Percentiles rank a stretch among this genome's conserved stretches.
Evolutionary conservation across 2,113 vertebrate genomes (phyloP).

Genomic region (Narcine bancroftii): DNA sequence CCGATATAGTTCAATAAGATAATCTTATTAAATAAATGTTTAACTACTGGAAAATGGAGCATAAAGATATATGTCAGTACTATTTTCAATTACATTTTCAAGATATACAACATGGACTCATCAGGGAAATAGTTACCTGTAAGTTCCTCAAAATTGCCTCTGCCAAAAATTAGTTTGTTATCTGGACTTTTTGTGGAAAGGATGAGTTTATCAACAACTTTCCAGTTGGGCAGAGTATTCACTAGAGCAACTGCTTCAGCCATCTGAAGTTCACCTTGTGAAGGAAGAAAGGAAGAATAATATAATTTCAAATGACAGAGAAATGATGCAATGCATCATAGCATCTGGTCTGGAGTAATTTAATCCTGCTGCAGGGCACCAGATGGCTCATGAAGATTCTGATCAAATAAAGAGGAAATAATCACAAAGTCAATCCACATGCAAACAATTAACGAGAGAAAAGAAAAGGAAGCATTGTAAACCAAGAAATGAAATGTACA

Average conservation of each 20-base stretch:
- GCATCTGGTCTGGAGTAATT: neutral
- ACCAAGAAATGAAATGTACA: neutral
- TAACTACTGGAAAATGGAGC: neutral
- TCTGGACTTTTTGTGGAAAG: constrained; percentile 72
- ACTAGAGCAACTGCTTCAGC: constrained; percentile 75
- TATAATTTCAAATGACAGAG: neutral
- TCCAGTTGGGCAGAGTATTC: constrained; percentile 75
- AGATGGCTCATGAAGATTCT: neutral
- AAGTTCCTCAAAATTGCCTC: constrained; percentile 71
- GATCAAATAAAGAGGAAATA: neutral
- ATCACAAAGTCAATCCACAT: neutral
- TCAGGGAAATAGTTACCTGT: constrained; percentile 62
- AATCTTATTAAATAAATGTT: neutral
- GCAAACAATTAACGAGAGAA: neutral
- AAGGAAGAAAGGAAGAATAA: neutral
- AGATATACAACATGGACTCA: neutral
- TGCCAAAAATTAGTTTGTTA: constrained; percentile 72
- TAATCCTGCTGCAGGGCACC: neutral
- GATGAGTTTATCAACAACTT: constrained; percentile 65
- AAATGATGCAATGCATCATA: neutral
- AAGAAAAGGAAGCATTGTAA: neutral
- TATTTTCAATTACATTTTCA: neutral
- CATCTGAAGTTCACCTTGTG: constrained; percentile 72
- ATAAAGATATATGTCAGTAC: neutral
- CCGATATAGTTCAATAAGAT: neutral